Conservation (phyloP, 2,113 vertebrate genomes). For the Ahaetulla prasina region DNA sequence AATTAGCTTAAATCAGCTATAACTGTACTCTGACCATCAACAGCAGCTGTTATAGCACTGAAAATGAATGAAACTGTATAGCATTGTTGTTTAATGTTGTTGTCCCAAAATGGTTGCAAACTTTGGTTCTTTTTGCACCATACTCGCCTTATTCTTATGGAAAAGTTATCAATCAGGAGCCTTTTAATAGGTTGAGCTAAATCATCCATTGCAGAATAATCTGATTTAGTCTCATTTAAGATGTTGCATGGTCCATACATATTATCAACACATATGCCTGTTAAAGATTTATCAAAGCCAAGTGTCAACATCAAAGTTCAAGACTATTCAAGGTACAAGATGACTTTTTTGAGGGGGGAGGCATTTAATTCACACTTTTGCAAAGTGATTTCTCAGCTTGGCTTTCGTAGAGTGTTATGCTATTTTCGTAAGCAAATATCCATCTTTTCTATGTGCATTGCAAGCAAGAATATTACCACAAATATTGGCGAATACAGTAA, state of each 20-base stretch:
- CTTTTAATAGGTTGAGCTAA: background rate
- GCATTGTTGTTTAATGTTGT: background rate
- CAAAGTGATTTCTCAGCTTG: background rate
- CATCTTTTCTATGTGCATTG: background rate
- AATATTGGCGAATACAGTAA: background rate
- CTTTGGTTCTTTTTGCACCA: background rate
- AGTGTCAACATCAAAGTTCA: background rate
- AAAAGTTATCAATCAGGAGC: background rate
- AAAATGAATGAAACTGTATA: background rate
- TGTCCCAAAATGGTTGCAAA: background rate
- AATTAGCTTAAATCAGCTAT: background rate
- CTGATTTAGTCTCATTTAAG: background rate
- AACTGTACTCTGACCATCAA: background rate
- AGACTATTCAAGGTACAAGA: background rate
- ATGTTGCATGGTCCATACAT: background rate
- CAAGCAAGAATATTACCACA: background rate
- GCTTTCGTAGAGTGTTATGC: background rate
- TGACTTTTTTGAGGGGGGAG: background rate
- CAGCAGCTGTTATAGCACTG: background rate
- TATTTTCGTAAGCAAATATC: background rate
- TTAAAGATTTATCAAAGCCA: background rate
- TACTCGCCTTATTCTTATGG: background rate
- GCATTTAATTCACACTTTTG: background rate
- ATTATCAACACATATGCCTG: background rate
- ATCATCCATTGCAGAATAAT: background rate